Evolutionary conservation across 2,888 invertebrate species (phyloP).

Genomic region (Agriopis aurantiaria): DNA sequence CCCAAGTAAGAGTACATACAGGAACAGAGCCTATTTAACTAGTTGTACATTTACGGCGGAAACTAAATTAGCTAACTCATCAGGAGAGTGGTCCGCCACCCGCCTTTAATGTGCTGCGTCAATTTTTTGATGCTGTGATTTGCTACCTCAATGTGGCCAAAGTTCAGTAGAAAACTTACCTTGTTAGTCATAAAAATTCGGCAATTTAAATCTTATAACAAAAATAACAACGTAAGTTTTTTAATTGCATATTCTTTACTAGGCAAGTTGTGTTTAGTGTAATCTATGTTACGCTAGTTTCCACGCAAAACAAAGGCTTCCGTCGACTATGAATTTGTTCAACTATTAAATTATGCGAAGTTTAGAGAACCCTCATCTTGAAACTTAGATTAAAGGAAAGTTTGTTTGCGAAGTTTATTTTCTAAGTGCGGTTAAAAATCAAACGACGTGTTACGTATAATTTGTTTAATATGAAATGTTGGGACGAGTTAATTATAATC

Average conservation of each 20-base stretch:
- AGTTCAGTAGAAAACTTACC: neutral
- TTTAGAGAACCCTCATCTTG: conserved; percentile 55
- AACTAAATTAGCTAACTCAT: conserved; percentile 81
- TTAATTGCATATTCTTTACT: neutral
- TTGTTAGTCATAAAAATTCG: neutral
- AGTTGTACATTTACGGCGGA: conserved; percentile 72
- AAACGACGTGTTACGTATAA: conserved; percentile 5
- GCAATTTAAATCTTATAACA: neutral
- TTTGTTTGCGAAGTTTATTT: conserved; percentile 49
- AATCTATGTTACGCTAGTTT: conserved; percentile 17
- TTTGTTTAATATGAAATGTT: neutral
- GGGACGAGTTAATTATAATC: neutral
- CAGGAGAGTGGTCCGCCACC: conserved; percentile 56
- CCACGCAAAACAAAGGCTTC: conserved; percentile 27
- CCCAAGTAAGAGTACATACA: conserved; percentile 66
- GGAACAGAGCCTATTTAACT: conserved; percentile 76
- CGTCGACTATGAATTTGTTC: conserved; percentile 36
- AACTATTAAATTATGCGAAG: conserved; percentile 38
- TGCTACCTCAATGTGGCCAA: conserved; percentile 11
- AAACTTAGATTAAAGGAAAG: conserved; percentile 64
- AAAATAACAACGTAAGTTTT: neutral
- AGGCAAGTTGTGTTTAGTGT: conserved; percentile 4
- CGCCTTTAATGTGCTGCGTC: conserved; percentile 48
- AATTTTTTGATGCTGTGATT: conserved; percentile 44
- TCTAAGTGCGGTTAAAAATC: conserved; percentile 47